phyloP scores from a whole-genome alignment of 2,797 vertebrate species.

The Carcharodon carcharias region DNA sequence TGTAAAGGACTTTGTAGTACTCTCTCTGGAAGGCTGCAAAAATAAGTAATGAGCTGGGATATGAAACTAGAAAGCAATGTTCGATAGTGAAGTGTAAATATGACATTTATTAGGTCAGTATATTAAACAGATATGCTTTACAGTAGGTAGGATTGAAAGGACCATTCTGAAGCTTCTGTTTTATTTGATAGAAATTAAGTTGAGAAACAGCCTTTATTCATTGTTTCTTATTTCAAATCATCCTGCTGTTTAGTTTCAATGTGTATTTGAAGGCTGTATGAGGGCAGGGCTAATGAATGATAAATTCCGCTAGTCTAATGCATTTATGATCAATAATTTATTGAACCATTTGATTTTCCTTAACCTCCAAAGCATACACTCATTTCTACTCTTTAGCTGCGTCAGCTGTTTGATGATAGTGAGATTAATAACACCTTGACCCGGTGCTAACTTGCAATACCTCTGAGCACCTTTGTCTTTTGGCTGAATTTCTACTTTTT shows the following conservation, averaged over 20 bases:
- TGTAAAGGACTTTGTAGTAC: not conserved
- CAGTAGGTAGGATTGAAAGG: not conserved
- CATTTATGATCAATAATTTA: not conserved
- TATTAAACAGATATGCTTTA: not conserved
- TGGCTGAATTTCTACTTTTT: not conserved
- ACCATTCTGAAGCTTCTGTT: not conserved
- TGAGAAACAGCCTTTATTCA: not conserved
- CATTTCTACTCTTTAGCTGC: not conserved
- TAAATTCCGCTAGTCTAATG: not conserved
- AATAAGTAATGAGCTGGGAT: not conserved
- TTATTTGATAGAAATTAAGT: not conserved
- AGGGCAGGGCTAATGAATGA: not conserved
- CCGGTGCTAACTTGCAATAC: not conserved
- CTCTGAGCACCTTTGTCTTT: not conserved
- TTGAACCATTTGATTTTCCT: not conserved
- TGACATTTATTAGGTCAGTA: conserved; percentile 1
- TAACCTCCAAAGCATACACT: not conserved
- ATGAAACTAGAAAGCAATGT: not conserved
- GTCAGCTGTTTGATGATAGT: not conserved
- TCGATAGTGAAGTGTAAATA: not conserved
- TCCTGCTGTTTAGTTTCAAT: no score
- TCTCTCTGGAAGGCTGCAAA: not conserved
- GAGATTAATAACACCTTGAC: not conserved
- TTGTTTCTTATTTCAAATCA: not conserved
- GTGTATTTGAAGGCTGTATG: not conserved